A percentile compares a stretch with the other conserved stretches of the same genome.
Conservation (phyloP, 2,113 vertebrate species). For the Abramis brama region DNA sequence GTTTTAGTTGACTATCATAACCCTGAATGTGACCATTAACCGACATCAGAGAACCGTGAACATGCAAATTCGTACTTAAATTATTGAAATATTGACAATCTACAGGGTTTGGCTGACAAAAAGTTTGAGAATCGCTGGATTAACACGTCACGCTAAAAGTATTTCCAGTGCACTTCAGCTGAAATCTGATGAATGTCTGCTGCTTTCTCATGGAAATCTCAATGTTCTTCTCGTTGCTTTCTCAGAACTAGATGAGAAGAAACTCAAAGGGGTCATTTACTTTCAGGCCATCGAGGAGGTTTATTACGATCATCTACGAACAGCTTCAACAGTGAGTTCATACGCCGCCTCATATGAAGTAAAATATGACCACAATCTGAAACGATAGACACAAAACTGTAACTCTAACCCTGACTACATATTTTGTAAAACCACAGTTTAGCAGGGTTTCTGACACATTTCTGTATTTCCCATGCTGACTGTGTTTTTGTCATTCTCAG, state of each 20-base stretch:
- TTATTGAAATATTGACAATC: neutral
- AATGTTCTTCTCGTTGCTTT: neutral
- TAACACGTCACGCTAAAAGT: neutral
- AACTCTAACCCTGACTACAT: neutral
- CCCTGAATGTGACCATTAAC: neutral
- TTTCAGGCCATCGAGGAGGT: conserved; percentile 98
- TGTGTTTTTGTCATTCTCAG: conserved; percentile 62
- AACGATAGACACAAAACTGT: neutral
- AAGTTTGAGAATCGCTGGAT: neutral
- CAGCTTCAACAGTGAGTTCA: conserved; percentile 84
- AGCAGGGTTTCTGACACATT: no score
- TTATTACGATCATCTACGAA: conserved; percentile 94
- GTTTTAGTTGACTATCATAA: neutral
- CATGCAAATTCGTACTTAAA: neutral
- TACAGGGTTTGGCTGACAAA: neutral
- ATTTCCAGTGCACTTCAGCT: neutral
- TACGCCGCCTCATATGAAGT: no score
- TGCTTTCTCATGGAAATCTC: neutral
- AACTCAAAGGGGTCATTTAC: conserved; percentile 96
- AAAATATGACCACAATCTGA: no score
- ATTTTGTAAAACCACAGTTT: neutral
- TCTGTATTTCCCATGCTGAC: no score
- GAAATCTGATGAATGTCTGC: neutral
- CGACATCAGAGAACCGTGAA: neutral
- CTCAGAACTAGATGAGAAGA: conserved; percentile 92